These are phyloP conservation scores for Myiothlypis chrysogaster DNA, from an alignment of 2,797 vertebrate species.

Conservation along the genomic window DNA sequence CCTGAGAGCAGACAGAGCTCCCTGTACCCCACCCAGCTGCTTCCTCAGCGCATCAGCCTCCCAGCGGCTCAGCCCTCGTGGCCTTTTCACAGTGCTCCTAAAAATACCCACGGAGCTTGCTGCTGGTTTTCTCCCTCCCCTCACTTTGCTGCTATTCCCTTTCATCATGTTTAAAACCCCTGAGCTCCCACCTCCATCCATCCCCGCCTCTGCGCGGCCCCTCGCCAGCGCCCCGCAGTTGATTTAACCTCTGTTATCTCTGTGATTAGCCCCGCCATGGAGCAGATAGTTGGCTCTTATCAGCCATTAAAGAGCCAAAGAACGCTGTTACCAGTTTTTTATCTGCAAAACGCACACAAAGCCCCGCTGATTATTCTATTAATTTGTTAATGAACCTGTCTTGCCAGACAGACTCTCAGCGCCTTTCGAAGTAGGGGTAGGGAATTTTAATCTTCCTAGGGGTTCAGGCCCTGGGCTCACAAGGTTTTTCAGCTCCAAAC, in stretches of 20 bases:
- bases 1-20: neutral
- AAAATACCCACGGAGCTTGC: neutral
- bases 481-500: conserved; percentile 3
- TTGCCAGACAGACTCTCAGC: conserved; percentile 67
- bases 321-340: conserved; percentile 80
- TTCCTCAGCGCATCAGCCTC: neutral
- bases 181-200: neutral
- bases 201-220: neutral
- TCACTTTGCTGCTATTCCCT: neutral
- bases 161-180: conserved; percentile 5
- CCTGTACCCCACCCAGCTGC: neutral
- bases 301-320: conserved; percentile 79
- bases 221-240: conserved; percentile 58
- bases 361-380: conserved; percentile 82
- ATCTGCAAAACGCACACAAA: conserved; percentile 82
- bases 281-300: conserved; percentile 79
- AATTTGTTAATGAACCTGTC: conserved; percentile 84
- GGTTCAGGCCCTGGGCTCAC: neutral
- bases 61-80: neutral
- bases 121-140: neutral
- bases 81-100: neutral
- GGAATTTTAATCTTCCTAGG: conserved; percentile 52
- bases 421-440: conserved; percentile 45
- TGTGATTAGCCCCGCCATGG: conserved; percentile 72
- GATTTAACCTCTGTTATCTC: conserved; percentile 79